Conservation (phyloP, 2,797 vertebrate species). For the Hoplostethus mediterraneus region DNA sequence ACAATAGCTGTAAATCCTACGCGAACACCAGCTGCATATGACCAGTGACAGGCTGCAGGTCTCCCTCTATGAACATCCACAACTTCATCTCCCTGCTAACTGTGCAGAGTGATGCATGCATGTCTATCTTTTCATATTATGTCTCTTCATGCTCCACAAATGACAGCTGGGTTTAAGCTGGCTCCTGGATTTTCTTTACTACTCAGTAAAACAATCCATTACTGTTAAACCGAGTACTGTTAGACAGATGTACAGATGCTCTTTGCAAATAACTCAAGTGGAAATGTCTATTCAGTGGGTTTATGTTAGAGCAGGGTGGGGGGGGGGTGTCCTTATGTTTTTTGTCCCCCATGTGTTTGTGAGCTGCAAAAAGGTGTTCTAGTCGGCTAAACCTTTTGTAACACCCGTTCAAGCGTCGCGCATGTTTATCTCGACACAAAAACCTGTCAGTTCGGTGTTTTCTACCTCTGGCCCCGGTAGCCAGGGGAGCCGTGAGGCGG, state of each 20-base stretch:
- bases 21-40: constrained; percentile 23
- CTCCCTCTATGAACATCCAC: constrained; percentile 31
- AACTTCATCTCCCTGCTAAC: constrained; percentile 50
- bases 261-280: constrained; percentile 51
- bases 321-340: constrained; percentile 57
- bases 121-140: constrained; percentile 7
- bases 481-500: constrained; percentile 75
- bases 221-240: background rate
- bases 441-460: constrained; percentile 73
- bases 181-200: constrained; percentile 8
- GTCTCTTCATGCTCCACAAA: background rate
- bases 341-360: constrained; percentile 64
- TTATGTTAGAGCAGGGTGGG: constrained; percentile 36
- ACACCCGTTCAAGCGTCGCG: constrained; percentile 68
- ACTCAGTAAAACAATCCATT: constrained; percentile 2
- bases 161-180: background rate
- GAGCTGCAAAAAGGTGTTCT: constrained; percentile 76
- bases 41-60: background rate
- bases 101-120: background rate
- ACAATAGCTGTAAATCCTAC: constrained; percentile 11
- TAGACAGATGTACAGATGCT: constrained; percentile 33
- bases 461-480: constrained; percentile 68
- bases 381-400: constrained; percentile 78
- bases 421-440: constrained; percentile 80
- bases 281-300: constrained; percentile 51